Percentiles rank a stretch among this genome's conserved stretches.
Evolutionary conservation across 2,113 vertebrate species (phyloP).

Genomic region (Pipra filicauda): DNA sequence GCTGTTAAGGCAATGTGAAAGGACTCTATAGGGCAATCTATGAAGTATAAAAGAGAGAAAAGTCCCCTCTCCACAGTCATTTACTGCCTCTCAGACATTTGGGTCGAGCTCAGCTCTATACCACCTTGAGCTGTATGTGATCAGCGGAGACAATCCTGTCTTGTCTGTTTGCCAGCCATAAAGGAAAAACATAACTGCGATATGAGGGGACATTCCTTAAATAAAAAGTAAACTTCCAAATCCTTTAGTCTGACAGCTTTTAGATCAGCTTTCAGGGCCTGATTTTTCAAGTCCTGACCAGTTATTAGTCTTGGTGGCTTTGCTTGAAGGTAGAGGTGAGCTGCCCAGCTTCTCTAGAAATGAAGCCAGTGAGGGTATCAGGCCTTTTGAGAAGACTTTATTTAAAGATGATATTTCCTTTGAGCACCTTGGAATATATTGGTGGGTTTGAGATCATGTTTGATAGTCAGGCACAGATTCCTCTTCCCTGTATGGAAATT

Average conservation of each 20-base stretch:
- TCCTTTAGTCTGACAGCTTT: not conserved
- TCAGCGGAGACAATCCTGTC: not conserved
- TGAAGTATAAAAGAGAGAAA: conserved; percentile 3
- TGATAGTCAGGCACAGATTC: not conserved
- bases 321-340: not conserved
- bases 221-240: not conserved
- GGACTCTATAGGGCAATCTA: conserved; percentile 14
- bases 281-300: not conserved
- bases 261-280: not conserved
- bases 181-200: not conserved
- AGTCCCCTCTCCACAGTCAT: not conserved
- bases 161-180: not conserved
- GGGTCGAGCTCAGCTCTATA: not conserved
- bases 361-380: not conserved
- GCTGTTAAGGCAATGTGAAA: conserved; percentile 29
- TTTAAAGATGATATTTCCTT: not conserved
- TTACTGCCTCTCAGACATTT: not conserved
- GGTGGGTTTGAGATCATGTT: not conserved
- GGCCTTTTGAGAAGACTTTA: not conserved
- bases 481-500: not conserved
- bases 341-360: not conserved
- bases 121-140: not conserved
- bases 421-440: accelerated
- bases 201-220: not conserved
- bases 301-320: not conserved